Evolutionary conservation across 2,113 vertebrate genomes (phyloP).

Genomic region (Bubo scandiacus): DNA sequence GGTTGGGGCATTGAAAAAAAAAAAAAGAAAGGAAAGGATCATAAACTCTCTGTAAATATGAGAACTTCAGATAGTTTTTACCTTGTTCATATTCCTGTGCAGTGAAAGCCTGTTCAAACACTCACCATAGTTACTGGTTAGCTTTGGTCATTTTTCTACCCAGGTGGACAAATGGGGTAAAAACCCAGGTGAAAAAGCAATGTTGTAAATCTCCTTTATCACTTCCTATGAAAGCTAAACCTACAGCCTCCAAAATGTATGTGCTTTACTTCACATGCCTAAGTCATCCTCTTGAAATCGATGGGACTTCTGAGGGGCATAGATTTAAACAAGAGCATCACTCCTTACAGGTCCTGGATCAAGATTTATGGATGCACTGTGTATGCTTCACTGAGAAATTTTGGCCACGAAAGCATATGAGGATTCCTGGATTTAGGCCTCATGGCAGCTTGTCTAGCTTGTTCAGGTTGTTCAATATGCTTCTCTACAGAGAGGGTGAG

Average conservation of each 20-base stretch:
- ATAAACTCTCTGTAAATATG: background rate
- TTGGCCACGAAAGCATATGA: background rate
- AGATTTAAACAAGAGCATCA: background rate
- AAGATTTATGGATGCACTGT: background rate
- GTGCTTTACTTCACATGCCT: background rate
- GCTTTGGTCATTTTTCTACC: slow-evolving; percentile 33
- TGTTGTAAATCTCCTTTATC: slow-evolving; percentile 46
- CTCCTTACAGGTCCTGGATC: background rate
- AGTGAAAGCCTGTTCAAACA: background rate
- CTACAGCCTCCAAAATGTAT: background rate
- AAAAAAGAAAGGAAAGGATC: background rate
- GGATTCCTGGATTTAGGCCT: background rate
- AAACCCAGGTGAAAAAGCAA: slow-evolving; percentile 42
- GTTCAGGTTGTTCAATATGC: background rate
- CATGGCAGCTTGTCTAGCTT: background rate
- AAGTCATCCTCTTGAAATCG: slow-evolving; percentile 3
- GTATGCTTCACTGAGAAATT: background rate
- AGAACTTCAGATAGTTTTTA: background rate
- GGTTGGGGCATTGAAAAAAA: background rate
- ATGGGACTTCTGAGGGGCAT: slow-evolving; percentile 1
- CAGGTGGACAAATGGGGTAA: slow-evolving; percentile 44
- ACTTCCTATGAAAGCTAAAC: slow-evolving; percentile 10
- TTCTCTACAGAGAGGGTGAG: background rate
- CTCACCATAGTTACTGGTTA: background rate
- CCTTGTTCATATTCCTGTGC: background rate